These are phyloP conservation scores for Odontophorus gujanensis DNA, from an alignment of 2,113 vertebrate species.

Conservation along the genomic window DNA sequence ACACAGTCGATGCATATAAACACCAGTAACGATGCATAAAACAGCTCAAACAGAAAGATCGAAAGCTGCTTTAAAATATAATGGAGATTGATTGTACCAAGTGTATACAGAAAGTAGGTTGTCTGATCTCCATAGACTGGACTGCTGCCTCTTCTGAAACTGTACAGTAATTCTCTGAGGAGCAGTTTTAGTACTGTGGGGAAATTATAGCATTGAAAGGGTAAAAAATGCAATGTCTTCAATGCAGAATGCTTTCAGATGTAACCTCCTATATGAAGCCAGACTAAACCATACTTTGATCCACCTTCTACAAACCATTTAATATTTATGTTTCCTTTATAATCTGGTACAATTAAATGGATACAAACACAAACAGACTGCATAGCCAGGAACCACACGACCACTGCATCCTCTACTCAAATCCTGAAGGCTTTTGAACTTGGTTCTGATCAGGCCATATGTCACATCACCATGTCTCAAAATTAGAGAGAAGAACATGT, in stretches of 20 bases:
- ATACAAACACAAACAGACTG: neutral
- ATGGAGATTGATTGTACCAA: neutral
- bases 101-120: neutral
- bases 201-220: neutral
- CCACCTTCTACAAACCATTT: neutral
- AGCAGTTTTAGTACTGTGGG: neutral
- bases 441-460: neutral
- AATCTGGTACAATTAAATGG: neutral
- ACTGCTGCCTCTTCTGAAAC: neutral
- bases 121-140: neutral
- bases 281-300: neutral
- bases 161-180: neutral
- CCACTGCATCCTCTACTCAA: neutral
- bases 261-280: neutral
- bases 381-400: neutral
- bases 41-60: neutral
- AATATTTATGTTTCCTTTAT: neutral
- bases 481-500: neutral
- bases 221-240: neutral
- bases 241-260: neutral
- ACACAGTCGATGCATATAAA: neutral
- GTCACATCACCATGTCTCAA: rapidly evolving
- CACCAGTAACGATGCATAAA: neutral
- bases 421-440: neutral
- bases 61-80: neutral